Evolutionary conservation across 2,888 invertebrate genomes (phyloP), one percentile per base, ranked within the genome.

Genomic region (Eupithecia abbreviata): DNA sequence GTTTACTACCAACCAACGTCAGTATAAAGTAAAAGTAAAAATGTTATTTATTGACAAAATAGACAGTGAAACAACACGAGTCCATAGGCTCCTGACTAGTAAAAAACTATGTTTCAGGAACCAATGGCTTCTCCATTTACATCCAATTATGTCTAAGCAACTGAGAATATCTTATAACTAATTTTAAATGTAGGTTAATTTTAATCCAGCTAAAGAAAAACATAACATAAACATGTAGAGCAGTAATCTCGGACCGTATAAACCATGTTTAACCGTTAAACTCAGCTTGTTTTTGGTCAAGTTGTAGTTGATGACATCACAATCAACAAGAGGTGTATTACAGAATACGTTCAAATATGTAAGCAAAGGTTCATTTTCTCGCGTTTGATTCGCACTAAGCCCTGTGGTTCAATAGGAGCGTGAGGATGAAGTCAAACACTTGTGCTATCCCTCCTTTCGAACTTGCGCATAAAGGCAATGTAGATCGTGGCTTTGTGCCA

Each of bases 401-500:
- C 65, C 30, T 65, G 2, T 66, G 30, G 15, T 66, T 66, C 42
- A 66, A 42, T 65, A 65, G 1, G 12, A 13, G 58, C 18, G 18
- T 18, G 18, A 13, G 41, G 2, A 65, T 41, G 65, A 65, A 41
- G 41, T 41, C 12, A 13, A 65, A 65, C 41, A 13, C 41, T 41
- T 12, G 65, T 65, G 41, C 62, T 30, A 30, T 30, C 62, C 13
- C 42, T 41, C 13, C 66, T 45, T 69, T 47, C 7, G 30, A 45
- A 69, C 69, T 47, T 69, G 47, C 69, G 69, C 69, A 47, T 47
- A 49, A 10, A 49, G 49, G 30, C 69, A 69, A 47, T 69, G 69
- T 18, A 45, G 69, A n/a, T 69, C 47, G 42, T 71, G 65, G 72
- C 45, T 72, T 18, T 47, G 45, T 72, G 72, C 72, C 69, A 69